A percentile compares a stretch with the other conserved stretches of the same genome.
phyloP scores from a whole-genome alignment of 2,888 invertebrate genomes.

The Encarsia formosa region DNA sequence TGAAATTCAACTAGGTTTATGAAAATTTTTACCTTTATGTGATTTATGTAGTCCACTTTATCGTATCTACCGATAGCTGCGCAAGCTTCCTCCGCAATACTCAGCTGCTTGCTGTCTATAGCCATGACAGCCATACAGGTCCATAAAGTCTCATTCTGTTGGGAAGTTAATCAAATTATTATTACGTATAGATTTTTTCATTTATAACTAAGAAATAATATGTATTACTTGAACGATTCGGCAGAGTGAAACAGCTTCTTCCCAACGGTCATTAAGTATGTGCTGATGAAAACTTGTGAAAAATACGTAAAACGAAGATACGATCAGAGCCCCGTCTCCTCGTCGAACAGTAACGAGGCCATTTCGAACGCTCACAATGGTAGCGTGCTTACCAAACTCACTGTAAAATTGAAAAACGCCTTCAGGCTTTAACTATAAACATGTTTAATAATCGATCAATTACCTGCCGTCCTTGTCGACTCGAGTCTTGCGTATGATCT shows the following conservation, averaged over 20 bases:
- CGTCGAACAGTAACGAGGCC: constrained; percentile 80
- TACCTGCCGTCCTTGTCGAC: constrained; percentile 52
- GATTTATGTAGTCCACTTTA: constrained; percentile 80
- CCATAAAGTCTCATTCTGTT: constrained; percentile 72
- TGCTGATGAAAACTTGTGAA: constrained; percentile 59
- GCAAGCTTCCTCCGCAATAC: constrained; percentile 92
- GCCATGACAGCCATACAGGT: constrained; percentile 90
- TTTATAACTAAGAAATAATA: not conserved
- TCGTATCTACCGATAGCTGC: constrained; percentile 83
- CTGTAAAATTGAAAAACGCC: constrained; percentile 48
- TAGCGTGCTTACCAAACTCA: constrained; percentile 84
- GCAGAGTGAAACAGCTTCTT: constrained; percentile 78
- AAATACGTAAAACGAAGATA: constrained; percentile 44
- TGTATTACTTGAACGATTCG: constrained; percentile 58
- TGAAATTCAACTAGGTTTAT: constrained; percentile 14
- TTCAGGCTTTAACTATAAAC: not conserved
- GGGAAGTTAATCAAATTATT: not conserved
- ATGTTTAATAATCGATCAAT: not conserved
- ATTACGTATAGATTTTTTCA: not conserved
- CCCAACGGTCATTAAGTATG: constrained; percentile 76
- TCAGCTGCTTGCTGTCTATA: constrained; percentile 77
- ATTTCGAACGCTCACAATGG: constrained; percentile 76
- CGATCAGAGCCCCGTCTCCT: constrained; percentile 81
- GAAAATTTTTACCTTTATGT: constrained; percentile 69
- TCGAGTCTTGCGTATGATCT: constrained; percentile 57